Evolutionary conservation across 2,113 vertebrate species (phyloP), one percentile per base, ranked within the genome.

Genomic region (Caranx ignobilis): DNA sequence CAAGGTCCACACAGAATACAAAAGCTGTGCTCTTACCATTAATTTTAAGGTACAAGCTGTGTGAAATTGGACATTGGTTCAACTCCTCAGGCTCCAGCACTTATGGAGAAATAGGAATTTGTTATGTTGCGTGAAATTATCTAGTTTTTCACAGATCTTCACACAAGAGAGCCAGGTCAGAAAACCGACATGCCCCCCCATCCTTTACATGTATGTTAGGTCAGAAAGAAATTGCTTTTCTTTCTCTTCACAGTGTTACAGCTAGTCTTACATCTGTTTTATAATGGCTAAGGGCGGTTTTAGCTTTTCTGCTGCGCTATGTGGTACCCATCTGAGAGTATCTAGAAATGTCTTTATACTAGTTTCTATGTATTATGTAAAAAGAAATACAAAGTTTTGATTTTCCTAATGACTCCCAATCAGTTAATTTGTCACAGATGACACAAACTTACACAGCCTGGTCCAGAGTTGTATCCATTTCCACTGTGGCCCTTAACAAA

Each of bases 11-110:
- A 63, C 56, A 37, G 79, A 86, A 80, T 54, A 73, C 39, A 50
- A 82, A 86, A 75, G 39, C 71, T 34, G 63, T 73, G 73, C 52
- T 77, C 63, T 83, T 72, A 75, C 31, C 82, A 87, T 92, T 84
- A 78, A 90, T 92, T 71, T 83, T 69, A 68, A 75, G 21, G 67
- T 37, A 62, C 66, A 68, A 78, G 64, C 80, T 54, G 63, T 74
- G 64, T 66, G 75, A 8, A 71, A 82, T 50, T 75, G 60, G 64
- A 81, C 50, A 39, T 18, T 54, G 66, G 41, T 66, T 72, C 65
- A 70, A 48, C 57, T 82, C 64, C 66, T 67, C 34, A 2, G 47
- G 75, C 35, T 55, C 32, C 52, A 48, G 31, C 52, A 31, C 52
- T 82, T 16, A 71, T 4, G 75, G 55, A 65, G 43, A 74, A 72